Percentiles rank a stretch among this genome's conserved stretches.
Conservation (phyloP, 2,113 vertebrate genomes). For the Hipposideros armiger region DNA sequence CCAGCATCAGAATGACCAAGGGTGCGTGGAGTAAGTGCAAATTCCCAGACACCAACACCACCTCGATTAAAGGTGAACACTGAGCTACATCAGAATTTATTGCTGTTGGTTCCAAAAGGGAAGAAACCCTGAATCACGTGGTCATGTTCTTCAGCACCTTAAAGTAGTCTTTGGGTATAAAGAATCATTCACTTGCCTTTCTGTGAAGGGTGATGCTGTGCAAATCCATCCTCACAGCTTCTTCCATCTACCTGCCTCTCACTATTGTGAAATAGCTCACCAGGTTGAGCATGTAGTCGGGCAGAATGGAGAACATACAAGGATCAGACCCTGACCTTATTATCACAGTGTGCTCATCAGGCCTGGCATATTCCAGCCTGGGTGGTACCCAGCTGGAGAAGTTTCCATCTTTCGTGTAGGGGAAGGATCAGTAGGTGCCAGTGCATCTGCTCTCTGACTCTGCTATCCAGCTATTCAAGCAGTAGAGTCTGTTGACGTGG, state of each 20-base stretch:
- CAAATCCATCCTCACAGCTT: neutral
- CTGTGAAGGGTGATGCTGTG: neutral
- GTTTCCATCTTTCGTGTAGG: conserved; percentile 49
- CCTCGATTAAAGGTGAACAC: neutral
- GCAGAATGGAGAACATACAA: conserved; percentile 10
- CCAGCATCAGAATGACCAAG: neutral
- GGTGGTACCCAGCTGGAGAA: conserved; percentile 66
- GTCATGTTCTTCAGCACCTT: neutral
- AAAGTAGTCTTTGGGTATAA: neutral
- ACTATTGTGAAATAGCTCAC: conserved; percentile 18
- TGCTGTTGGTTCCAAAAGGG: neutral
- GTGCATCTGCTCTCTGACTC: conserved; percentile 43
- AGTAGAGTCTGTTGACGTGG: conserved; percentile 27
- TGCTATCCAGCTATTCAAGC: neutral
- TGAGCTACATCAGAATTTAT: neutral
- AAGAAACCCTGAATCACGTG: neutral
- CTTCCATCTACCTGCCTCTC: neutral
- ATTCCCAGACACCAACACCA: neutral
- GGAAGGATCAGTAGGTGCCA: conserved; percentile 23
- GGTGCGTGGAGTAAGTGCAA: neutral
- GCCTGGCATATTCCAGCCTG: neutral
- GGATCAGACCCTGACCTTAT: conserved; percentile 72
- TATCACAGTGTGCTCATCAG: conserved; percentile 37
- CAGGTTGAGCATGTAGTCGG: conserved; percentile 32
- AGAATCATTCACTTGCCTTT: neutral